Conservation (phyloP, 2,888 invertebrate species). For the Drosophila affinis region DNA sequence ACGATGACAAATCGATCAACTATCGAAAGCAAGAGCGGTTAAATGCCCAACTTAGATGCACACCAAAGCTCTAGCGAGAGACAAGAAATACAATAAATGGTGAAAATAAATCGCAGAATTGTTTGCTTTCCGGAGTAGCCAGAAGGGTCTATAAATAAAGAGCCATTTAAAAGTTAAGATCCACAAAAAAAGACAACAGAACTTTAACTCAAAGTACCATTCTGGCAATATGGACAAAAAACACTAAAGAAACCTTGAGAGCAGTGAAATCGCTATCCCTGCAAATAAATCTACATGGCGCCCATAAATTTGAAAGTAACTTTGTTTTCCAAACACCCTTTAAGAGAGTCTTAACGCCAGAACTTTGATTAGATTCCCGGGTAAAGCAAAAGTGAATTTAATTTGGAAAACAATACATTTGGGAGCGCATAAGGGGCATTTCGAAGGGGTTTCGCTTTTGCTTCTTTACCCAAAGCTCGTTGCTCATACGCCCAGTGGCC, state of each 20-base stretch:
- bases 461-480: neutral
- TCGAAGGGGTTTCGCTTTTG: conserved; percentile 10
- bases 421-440: conserved; percentile 21
- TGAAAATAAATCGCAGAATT: neutral
- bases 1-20: too few relatives aligned
- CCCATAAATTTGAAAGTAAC: conserved; percentile 24
- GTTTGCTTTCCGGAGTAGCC: neutral
- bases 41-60: too few relatives aligned
- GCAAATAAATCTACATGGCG: conserved; percentile 23
- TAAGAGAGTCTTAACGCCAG: conserved; percentile 15
- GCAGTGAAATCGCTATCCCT: neutral
- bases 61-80: neutral
- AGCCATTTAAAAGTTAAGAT: neutral
- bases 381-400: conserved; percentile 23
- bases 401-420: conserved; percentile 38
- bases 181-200: neutral
- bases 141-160: neutral
- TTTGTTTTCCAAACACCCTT: conserved; percentile 16
- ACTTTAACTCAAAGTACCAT: neutral
- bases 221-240: neutral
- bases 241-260: neutral
- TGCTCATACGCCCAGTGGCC: conserved; percentile 45
- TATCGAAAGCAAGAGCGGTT: neutral
- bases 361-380: conserved; percentile 34
- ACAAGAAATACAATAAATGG: neutral